Conservation (phyloP, 2,797 vertebrate genomes). For the Glossophaga mutica region DNA sequence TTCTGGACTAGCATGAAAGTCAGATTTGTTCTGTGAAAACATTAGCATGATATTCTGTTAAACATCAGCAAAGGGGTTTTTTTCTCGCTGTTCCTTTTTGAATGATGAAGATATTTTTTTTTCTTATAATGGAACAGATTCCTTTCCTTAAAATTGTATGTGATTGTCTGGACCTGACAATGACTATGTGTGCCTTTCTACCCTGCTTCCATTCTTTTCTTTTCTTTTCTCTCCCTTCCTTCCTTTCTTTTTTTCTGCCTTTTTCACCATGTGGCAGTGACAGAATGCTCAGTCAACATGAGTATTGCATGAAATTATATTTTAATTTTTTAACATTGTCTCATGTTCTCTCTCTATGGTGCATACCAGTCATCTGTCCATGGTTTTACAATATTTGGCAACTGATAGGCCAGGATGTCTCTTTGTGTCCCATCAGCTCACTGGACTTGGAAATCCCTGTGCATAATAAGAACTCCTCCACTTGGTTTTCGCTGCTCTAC, state of each 20-base stretch:
- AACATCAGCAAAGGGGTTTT: background rate
- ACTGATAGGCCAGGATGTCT: background rate
- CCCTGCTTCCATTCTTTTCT: too few species aligned
- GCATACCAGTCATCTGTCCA: background rate
- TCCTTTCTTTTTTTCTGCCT: background rate
- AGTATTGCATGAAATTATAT: background rate
- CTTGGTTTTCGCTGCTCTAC: background rate
- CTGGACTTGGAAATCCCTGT: background rate
- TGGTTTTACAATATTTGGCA: conserved; percentile 22
- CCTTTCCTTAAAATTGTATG: background rate
- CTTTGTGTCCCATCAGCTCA: background rate
- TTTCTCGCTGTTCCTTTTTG: background rate
- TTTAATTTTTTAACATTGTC: background rate
- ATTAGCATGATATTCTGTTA: background rate
- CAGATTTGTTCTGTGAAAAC: background rate
- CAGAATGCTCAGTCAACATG: background rate
- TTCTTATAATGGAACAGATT: background rate
- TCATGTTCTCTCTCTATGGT: conserved; percentile 2
- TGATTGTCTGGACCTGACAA: background rate
- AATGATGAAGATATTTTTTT: background rate
- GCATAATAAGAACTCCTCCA: background rate
- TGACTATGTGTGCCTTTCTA: background rate
- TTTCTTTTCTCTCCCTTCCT: background rate
- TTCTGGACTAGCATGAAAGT: background rate
- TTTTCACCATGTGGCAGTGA: background rate